Evolutionary conservation across 2,888 invertebrate species (phyloP).

Genomic region (Ormyrus labotus): DNA sequence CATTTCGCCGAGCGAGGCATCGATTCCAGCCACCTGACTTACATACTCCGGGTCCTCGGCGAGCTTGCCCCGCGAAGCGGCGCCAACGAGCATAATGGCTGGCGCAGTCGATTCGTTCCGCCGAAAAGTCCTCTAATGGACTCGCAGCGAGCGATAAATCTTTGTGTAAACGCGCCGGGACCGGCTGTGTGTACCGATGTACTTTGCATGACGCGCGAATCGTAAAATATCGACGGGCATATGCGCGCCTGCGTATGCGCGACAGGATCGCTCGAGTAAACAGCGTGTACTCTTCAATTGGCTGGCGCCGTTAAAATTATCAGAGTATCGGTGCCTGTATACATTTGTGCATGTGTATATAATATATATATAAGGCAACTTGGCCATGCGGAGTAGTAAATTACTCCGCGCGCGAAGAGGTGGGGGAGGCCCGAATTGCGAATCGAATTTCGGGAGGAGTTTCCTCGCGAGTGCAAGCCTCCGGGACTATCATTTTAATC

Average conservation of each 20-base stretch:
- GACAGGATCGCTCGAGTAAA: conserved; percentile 1
- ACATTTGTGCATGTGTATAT: no score
- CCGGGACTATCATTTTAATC: conserved; percentile 24
- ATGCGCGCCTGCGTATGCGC: not conserved
- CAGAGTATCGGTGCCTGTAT: not conserved
- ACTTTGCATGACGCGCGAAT: conserved; percentile 30
- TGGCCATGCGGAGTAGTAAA: conserved; percentile 11
- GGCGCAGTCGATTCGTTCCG: no score
- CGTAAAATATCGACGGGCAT: conserved; percentile 42
- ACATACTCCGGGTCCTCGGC: not conserved
- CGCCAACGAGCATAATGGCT: not conserved
- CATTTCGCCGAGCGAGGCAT: not conserved
- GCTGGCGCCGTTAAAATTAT: conserved; percentile 41
- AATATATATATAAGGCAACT: not conserved
- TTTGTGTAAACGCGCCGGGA: conserved; percentile 23
- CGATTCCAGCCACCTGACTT: conserved; percentile 3
- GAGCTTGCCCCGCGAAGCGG: conserved; percentile 37
- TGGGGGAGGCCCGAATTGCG: not conserved
- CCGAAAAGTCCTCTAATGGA: conserved; percentile 4
- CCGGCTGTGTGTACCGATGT: conserved; percentile 22
- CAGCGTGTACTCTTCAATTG: conserved; percentile 31
- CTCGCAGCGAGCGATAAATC: conserved; percentile 31
- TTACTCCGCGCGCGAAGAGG: not conserved
- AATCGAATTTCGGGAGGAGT: conserved; percentile 23
- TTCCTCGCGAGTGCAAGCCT: not conserved